Conservation (phyloP, 2,797 vertebrate species). For the Micromesistius poutassou region DNA sequence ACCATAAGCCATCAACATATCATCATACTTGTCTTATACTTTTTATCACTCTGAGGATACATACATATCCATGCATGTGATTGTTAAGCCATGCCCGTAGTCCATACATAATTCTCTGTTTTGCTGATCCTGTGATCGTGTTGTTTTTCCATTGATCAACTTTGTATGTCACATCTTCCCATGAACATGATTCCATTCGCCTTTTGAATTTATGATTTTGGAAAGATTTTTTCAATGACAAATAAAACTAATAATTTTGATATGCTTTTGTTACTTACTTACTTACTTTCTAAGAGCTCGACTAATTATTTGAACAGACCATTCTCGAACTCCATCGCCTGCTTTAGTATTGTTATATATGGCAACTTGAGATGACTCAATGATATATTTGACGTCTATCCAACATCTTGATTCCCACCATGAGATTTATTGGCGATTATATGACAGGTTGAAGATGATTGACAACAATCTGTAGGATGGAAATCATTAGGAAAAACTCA, state of each 20-base stretch:
- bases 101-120: background rate
- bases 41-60: background rate
- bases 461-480: background rate
- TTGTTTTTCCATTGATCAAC: background rate
- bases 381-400: background rate
- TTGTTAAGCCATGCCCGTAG: background rate
- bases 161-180: background rate
- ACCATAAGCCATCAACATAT: background rate
- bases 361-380: background rate
- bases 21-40: background rate
- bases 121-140: background rate
- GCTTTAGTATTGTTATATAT: background rate
- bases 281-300: background rate
- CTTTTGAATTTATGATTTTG: background rate
- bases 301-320: background rate
- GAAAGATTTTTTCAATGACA: background rate
- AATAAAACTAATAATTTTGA: no score
- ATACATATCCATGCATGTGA: background rate
- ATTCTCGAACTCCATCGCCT: background rate
- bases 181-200: background rate
- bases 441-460: background rate
- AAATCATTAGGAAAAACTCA: slow-evolving; percentile 1
- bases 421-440: background rate
- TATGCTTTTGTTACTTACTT: background rate
- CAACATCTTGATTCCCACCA: background rate